Base-by-base conservation (phyloP, 2,113 vertebrate genomes). In the Indicator maculatus region DNA sequence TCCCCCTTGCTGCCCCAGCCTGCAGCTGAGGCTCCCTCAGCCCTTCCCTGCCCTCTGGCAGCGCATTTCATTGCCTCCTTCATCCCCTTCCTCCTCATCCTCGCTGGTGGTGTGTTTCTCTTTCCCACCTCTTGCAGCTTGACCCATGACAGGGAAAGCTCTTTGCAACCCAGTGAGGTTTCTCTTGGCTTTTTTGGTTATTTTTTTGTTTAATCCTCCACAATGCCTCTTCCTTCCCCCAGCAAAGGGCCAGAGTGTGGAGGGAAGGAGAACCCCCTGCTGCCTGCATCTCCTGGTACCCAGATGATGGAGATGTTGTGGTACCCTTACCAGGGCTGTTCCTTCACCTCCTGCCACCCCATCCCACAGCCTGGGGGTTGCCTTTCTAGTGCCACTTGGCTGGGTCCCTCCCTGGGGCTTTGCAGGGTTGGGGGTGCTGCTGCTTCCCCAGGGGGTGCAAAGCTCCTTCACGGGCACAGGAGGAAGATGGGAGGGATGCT, bases 31-130 rank as follows among this genome's bases (percentile, higher is more conserved):
- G 69, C 78, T 75, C 82, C 45, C 73, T 65, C 93, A 59, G 79
- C 76, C 47, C 91, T 86, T 26, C 96, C 94, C 94, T 92, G 88
- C 87, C 95, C 75, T 93, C 82, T 63, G 52, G 38, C 90, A 39
- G 60, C 56, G 70, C 70, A 59, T 72, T 90, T 96, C 44, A 39
- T n/a, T n/a, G 78, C 79, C 24, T 17, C 72, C 94, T 86, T 79
- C 75, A 27, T 88, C 12, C 45, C 7, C 75, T n/a, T 38, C 26
- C 39, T 77, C 52, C 78, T 33, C 41, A 9, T 33, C 66, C 75
- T 64, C 12, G 3, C 67, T 24, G n/a, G 15, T 9, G 45, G 47
- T 36, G 2, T 28, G 3, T 69, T 88, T 75, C 67, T 63, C 71
- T 88, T 70, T 52, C 60, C 75, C 80, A 36, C 82, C 89, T 77